These are phyloP conservation scores for Prosopocoilus inquinatus DNA, from an alignment of 2,888 invertebrate species.

Conservation along the genomic window DNA sequence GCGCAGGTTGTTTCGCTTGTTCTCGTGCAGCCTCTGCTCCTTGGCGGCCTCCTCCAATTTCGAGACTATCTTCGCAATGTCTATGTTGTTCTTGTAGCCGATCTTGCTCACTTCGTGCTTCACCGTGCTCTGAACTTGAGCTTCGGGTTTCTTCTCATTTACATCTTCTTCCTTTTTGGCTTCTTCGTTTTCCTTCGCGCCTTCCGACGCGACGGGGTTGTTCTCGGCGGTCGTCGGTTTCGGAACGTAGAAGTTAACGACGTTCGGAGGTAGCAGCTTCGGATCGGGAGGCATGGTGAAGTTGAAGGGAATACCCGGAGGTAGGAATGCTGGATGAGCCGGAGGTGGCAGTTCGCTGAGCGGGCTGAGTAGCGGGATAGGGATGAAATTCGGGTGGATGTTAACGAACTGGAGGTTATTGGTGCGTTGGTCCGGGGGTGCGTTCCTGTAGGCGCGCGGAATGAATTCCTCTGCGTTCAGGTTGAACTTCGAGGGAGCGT, in stretches of 20 bases:
- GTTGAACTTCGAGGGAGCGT: constrained; percentile 7
- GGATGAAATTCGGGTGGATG: constrained; percentile 41
- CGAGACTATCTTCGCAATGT: constrained; percentile 48
- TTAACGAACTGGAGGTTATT: constrained; percentile 39
- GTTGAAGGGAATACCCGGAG: constrained; percentile 41
- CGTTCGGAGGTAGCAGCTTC: constrained; percentile 30
- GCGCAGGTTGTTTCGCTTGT: constrained; percentile 20
- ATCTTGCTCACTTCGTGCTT: neutral
- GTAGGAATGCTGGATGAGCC: constrained; percentile 26
- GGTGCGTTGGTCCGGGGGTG: constrained; percentile 29
- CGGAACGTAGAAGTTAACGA: constrained; percentile 30
- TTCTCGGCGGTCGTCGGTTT: constrained; percentile 24
- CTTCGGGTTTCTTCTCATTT: constrained; percentile 5
- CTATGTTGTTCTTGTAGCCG: constrained; percentile 36
- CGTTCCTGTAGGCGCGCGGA: constrained; percentile 42
- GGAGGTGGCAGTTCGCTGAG: constrained; percentile 28
- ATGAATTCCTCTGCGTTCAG: constrained; percentile 51
- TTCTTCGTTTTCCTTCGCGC: constrained; percentile 5
- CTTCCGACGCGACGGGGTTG: neutral
- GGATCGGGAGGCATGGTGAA: constrained; percentile 40
- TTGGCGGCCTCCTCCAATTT: constrained; percentile 49
- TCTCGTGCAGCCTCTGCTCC: constrained; percentile 35
- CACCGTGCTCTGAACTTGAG: neutral
- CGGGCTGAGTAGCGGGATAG: constrained; percentile 38
- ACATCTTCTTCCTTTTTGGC: constrained; percentile 6